phyloP scores from a whole-genome alignment of 2,888 invertebrate species.

The Baccha elongata region DNA sequence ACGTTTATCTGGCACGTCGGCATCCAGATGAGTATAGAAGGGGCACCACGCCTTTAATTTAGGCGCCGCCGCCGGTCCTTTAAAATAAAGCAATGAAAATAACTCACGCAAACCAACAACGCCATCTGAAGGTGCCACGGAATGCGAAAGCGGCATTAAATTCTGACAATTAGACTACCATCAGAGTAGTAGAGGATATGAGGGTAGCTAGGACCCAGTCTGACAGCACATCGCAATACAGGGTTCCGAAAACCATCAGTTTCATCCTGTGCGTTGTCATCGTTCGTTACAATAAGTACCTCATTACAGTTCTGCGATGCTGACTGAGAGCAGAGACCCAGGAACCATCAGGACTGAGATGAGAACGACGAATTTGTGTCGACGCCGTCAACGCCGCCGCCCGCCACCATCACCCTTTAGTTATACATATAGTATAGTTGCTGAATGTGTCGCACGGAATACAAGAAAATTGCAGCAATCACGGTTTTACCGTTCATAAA shows the following conservation, averaged over 20 bases:
- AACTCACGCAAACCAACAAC: slow-evolving; percentile 56
- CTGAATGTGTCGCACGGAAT: slow-evolving; percentile 54
- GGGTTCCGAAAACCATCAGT: slow-evolving; percentile 66
- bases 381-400: background rate
- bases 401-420: background rate
- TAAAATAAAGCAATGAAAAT: slow-evolving; percentile 68
- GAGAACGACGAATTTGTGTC: slow-evolving; percentile 25
- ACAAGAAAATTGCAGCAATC: slow-evolving; percentile 73
- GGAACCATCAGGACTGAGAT: slow-evolving; percentile 6
- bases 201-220: slow-evolving; percentile 17
- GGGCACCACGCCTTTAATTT: slow-evolving; percentile 51
- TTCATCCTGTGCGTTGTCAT: slow-evolving; percentile 62
- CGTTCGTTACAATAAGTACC: slow-evolving; percentile 71
- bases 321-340: slow-evolving; percentile 5
- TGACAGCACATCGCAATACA: slow-evolving; percentile 11
- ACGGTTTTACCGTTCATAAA: slow-evolving; percentile 72
- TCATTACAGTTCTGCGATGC: slow-evolving; percentile 52
- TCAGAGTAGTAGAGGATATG: slow-evolving; percentile 12
- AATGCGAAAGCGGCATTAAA: slow-evolving; percentile 67
- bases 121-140: slow-evolving; percentile 62
- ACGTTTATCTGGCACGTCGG: slow-evolving; percentile 69
- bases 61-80: slow-evolving; percentile 12
- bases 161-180: slow-evolving; percentile 61
- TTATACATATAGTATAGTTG: background rate
- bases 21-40: slow-evolving; percentile 22